These are phyloP conservation scores for Adelphocoris suturalis DNA, from an alignment of 2,888 invertebrate species.

Conservation along the genomic window DNA sequence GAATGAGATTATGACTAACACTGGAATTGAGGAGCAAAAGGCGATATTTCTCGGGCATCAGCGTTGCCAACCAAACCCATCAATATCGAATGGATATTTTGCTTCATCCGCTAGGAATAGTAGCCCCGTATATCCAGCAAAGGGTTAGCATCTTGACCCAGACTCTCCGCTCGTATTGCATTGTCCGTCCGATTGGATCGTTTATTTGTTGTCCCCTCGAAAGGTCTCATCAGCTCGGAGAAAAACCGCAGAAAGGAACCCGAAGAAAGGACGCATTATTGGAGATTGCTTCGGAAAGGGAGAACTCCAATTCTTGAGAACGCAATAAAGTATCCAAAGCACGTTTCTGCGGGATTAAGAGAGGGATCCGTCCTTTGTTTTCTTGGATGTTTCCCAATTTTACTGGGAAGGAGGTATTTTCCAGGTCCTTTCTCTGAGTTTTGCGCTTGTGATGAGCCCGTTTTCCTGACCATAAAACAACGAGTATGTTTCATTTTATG, in stretches of 20 bases:
- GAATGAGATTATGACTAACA: too few species aligned
- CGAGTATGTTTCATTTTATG: too few species aligned
- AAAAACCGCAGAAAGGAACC: background rate
- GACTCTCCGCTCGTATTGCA: background rate
- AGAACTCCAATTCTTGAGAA: background rate
- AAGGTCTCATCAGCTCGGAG: background rate
- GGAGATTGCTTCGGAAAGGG: background rate
- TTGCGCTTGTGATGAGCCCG: too few species aligned
- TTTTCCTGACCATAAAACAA: too few species aligned
- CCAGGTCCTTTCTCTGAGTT: too few species aligned
- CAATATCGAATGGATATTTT: too few species aligned
- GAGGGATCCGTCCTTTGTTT: background rate
- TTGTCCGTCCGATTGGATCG: background rate
- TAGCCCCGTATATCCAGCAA: background rate
- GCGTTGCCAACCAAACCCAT: too few species aligned
- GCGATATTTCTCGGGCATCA: too few species aligned
- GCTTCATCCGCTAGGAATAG: too few species aligned
- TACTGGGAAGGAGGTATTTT: background rate
- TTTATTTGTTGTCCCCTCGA: constrained; percentile 4
- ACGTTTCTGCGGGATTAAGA: background rate
- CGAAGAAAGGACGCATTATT: background rate
- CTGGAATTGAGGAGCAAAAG: too few species aligned
- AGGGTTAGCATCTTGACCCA: constrained; percentile 16
- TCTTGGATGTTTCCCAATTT: background rate
- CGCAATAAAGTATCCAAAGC: constrained; percentile 15